Percentiles rank a stretch among this genome's conserved stretches.
These are phyloP conservation scores for Aurelia sp. DNA, from an alignment of 30 jellyfish, hydroid and myxozoan species.

Conservation along the genomic window DNA sequence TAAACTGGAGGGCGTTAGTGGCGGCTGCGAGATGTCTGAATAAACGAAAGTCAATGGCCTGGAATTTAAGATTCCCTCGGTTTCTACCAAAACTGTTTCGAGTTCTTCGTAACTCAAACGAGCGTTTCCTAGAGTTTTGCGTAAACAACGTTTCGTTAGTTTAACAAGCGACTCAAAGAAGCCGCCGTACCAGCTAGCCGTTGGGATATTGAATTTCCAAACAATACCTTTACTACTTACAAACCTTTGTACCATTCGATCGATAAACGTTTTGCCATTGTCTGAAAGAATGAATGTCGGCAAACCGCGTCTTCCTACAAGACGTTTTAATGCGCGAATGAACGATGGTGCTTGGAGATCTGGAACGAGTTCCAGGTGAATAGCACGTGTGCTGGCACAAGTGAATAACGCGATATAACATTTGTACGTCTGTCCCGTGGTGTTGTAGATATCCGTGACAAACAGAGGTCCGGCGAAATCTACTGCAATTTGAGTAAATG, in stretches of 20 bases:
- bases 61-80: conserved; percentile 23
- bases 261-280: background rate
- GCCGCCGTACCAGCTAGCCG: conserved; percentile 31
- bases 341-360: background rate
- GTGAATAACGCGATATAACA: no score
- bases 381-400: conserved; percentile 16
- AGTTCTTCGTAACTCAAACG: conserved; percentile 21
- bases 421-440: background rate
- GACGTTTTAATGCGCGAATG: conserved; percentile 1
- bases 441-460: background rate
- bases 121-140: background rate
- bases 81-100: conserved; percentile 32
- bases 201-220: conserved; percentile 13
- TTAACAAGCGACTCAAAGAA: background rate
- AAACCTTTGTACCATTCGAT: background rate
- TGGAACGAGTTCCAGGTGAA: conserved; percentile 10
- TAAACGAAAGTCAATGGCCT: conserved; percentile 25
- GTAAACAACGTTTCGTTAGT: conserved; percentile 1
- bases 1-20: background rate
- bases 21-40: conserved; percentile 12
- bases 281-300: conserved; percentile 17
- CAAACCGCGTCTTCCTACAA: conserved; percentile 1
- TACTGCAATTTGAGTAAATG: conserved; percentile 27
- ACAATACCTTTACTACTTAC: conserved; percentile 1
- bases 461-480: conserved; percentile 52